A percentile compares a stretch with the other conserved stretches of the same genome.
These are phyloP conservation scores for Podarcis raffonei DNA, from an alignment of 2,113 vertebrate genomes.

Conservation along the genomic window DNA sequence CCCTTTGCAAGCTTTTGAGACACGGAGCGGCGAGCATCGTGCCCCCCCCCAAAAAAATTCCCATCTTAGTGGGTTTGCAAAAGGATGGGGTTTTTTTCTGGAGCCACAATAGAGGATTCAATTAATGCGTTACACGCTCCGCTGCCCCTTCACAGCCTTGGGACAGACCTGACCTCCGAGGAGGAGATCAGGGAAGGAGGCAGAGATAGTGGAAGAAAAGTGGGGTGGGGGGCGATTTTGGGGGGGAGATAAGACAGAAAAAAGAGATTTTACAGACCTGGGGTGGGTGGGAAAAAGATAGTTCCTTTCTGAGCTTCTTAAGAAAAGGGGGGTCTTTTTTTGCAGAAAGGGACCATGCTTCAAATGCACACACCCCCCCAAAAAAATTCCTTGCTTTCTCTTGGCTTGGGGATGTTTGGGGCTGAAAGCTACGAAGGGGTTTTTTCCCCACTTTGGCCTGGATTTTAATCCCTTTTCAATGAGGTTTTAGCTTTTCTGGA, in stretches of 20 bases:
- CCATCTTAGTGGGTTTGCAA: neutral
- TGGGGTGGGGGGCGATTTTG: neutral
- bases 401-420: neutral
- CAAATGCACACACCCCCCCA: no score
- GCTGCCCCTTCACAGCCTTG: neutral
- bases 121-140: slow-evolving; percentile 8
- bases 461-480: slow-evolving; percentile 18
- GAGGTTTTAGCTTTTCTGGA: neutral
- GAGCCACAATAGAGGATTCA: slow-evolving; percentile 18
- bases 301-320: neutral
- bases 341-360: no score
- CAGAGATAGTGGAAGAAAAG: neutral
- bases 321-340: neutral
- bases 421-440: no score
- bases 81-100: neutral
- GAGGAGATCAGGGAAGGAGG: neutral
- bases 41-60: no score
- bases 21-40: no score
- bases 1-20: no score
- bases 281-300: neutral
- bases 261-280: neutral
- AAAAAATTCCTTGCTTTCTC: neutral
- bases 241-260: neutral
- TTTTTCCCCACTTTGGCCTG: neutral
- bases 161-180: slow-evolving; percentile 1